Base-by-base conservation (phyloP, 2,888 invertebrate species). In the Lordiphosa fenestrarum region DNA sequence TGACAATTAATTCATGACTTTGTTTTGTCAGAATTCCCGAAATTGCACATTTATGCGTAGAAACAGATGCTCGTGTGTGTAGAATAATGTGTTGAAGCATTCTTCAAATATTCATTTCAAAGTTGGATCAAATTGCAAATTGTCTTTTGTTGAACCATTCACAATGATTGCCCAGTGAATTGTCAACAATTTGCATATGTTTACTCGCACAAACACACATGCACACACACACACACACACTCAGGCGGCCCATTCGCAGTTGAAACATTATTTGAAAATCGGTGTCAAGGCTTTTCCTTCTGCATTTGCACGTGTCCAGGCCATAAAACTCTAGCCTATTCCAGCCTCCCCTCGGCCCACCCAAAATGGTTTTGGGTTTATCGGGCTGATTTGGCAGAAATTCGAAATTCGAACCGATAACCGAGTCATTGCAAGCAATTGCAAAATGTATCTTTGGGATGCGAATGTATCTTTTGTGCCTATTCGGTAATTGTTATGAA, bases 401-500 rank as follows among this genome's bases (percentile, higher is more conserved):
- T 54, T 46, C 47, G 67, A 61, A 50, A 54, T 44, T 49, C 63
- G 66, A 63, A 80, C 65, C 46, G 54, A 54, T 30, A 44, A 10
- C 42, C 53, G 47, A 40, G 65, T 50, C 66, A 63, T 65, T 65
- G 57, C 57, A 57, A 47, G 76, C 73, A 71, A 78, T 78, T 68
- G 65, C 63, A 51, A 48, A 60, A 56, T 63, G 60, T 66, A 57
- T 48, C 50, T 54, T 44, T 30, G 36, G 60, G 60, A 44, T 51
- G 57, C 56, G 63, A 64, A 63, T 62, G 55, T 62, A 49, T 65
- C 67, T 65, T 65, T 59, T 53, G 59, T 70, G 66, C 54, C 64
- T 58, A 63, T 66, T 61, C 42, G 53, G 50, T 80, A 75, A 83
- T 83, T 80, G 84, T 75, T 77, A 83, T 80, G 77, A 75, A 80